Conservation (phyloP, 37 sponge, comb jelly and placozoan species). For the Halisarca cf. caerulea region DNA sequence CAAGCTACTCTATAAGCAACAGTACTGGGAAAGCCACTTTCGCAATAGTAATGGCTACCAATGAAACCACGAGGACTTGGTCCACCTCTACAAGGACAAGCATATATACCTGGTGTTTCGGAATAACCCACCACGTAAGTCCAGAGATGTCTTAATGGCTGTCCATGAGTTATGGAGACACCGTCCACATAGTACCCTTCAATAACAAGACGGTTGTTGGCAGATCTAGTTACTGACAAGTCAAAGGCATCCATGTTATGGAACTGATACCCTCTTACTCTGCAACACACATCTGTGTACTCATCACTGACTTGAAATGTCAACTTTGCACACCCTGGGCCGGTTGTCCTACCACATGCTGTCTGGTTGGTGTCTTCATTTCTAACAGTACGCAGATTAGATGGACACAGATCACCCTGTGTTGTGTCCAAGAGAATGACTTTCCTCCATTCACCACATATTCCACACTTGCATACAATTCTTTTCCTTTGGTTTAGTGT, state of each 20-base stretch:
- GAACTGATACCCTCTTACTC: neutral
- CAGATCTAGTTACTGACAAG: too few relatives aligned
- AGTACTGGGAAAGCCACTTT: neutral
- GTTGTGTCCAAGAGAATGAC: too few relatives aligned
- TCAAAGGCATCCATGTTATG: neutral
- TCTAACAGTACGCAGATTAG: neutral
- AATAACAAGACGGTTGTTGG: too few relatives aligned
- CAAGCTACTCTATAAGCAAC: neutral
- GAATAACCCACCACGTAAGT: neutral
- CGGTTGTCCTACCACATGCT: neutral
- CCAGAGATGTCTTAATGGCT: neutral
- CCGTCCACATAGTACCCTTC: neutral
- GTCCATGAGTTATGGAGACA: neutral
- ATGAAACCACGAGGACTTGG: neutral
- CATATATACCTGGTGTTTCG: neutral
- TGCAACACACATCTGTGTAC: neutral
- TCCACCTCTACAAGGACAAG: neutral
- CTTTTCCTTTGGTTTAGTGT: too few relatives aligned
- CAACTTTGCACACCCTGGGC: neutral
- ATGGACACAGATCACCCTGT: neutral
- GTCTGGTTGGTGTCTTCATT: neutral
- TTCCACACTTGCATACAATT: too few relatives aligned
- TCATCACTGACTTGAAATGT: neutral
- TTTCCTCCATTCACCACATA: too few relatives aligned
- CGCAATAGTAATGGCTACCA: neutral